Evolutionary conservation across 2,113 vertebrate species (phyloP).

Genomic region (Holacanthus passer): DNA sequence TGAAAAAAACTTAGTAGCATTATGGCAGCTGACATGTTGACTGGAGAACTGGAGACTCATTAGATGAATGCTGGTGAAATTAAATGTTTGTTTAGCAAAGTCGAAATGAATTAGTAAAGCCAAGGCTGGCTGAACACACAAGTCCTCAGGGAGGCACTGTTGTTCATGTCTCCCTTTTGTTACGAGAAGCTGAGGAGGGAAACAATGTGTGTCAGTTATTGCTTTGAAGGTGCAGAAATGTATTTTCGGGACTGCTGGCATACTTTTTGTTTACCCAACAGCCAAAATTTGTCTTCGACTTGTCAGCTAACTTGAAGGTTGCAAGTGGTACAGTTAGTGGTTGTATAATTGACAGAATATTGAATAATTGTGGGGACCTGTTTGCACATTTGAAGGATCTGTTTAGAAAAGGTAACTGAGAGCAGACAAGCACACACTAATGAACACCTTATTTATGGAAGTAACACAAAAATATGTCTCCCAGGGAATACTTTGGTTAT

Average conservation of each 20-base stretch:
- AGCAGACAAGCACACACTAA: background rate
- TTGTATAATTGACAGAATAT: constrained; percentile 23
- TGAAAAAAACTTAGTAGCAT: no score
- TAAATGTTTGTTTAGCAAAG: constrained; percentile 63
- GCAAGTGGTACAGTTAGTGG: background rate
- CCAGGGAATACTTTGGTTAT: background rate
- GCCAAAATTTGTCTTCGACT: background rate
- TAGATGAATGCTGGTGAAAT: constrained; percentile 50
- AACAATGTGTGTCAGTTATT: constrained; percentile 21
- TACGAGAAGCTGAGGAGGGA: background rate
- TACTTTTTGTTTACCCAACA: constrained; percentile 1
- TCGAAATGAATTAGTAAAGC: constrained; percentile 58
- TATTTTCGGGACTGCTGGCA: constrained; percentile 29
- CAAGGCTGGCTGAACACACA: constrained; percentile 40
- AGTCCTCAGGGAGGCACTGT: constrained; percentile 58
- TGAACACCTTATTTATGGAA: background rate
- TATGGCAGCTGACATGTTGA: constrained; percentile 51
- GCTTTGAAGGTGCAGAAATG: constrained; percentile 43
- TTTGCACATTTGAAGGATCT: constrained; percentile 21
- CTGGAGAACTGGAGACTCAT: constrained; percentile 36
- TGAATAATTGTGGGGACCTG: constrained; percentile 18
- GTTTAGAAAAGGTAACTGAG: constrained; percentile 12
- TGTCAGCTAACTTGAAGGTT: constrained; percentile 12
- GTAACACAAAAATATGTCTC: background rate
- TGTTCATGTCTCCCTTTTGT: constrained; percentile 21